Percentiles rank a stretch among this genome's conserved stretches.
phyloP scores from a whole-genome alignment of 2,888 invertebrate species.

The Oxystoma pomonae region DNA sequence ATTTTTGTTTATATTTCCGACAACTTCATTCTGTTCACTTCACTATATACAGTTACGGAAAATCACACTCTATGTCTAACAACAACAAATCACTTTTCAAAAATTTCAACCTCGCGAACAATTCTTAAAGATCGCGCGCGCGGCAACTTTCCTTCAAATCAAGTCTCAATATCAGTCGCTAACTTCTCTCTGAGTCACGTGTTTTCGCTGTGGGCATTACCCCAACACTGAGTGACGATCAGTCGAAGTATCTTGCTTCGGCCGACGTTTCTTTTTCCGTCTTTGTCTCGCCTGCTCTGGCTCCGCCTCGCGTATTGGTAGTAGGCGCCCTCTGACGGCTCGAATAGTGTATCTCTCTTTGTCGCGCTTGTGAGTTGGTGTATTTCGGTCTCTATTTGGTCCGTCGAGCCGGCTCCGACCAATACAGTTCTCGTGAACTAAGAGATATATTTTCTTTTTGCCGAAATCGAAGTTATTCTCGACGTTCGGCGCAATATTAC shows the following conservation, averaged over 20 bases:
- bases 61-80: too few species aligned
- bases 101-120: too few species aligned
- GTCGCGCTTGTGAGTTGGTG: constrained; percentile 9
- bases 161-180: background rate
- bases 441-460: constrained; percentile 46
- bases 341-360: constrained; percentile 16
- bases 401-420: constrained; percentile 49
- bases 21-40: too few species aligned
- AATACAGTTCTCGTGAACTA: constrained; percentile 21
- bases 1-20: too few species aligned
- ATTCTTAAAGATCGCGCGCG: background rate
- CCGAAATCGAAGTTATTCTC: constrained; percentile 44
- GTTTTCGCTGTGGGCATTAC: constrained; percentile 55
- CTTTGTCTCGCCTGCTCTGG: constrained; percentile 44
- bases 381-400: constrained; percentile 20
- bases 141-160: background rate
- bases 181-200: constrained; percentile 43
- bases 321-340: constrained; percentile 44
- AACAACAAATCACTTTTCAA: too few species aligned
- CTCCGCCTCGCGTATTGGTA: constrained; percentile 59
- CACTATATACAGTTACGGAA: too few species aligned
- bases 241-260: constrained; percentile 35
- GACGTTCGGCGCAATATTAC: constrained; percentile 19
- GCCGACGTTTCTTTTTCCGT: constrained; percentile 50
- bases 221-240: constrained; percentile 53